A percentile compares a stretch with the other conserved stretches of the same genome.
Evolutionary conservation across 2,797 vertebrate genomes (phyloP).

Genomic region (Brachyalestes nurse): DNA sequence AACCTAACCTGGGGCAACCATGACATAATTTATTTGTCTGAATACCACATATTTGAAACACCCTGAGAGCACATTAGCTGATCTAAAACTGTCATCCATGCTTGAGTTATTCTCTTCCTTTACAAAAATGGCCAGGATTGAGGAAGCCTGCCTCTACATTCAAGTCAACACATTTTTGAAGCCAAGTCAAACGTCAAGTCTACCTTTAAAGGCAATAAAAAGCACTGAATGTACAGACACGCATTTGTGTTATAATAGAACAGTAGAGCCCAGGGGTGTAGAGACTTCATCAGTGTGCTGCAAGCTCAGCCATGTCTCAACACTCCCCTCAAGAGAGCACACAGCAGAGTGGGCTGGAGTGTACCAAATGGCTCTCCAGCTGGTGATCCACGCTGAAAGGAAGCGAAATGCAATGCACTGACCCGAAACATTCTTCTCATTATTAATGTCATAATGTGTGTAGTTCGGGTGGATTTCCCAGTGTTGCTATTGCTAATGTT

Average conservation of each 20-base stretch:
- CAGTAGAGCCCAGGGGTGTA: background rate
- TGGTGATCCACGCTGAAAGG: background rate
- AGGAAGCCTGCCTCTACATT: conserved; percentile 22
- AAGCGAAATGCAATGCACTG: background rate
- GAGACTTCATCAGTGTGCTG: background rate
- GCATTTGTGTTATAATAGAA: conserved; percentile 27
- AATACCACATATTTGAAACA: conserved; percentile 13
- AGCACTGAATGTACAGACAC: background rate
- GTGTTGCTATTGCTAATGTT: too few species aligned
- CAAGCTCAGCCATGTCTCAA: conserved; percentile 24
- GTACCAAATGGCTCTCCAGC: background rate
- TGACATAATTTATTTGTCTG: background rate
- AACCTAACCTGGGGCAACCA: background rate
- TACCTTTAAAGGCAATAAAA: background rate
- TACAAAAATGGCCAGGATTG: conserved; percentile 15
- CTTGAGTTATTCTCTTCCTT: conserved; percentile 27
- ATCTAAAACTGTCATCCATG: conserved; percentile 28
- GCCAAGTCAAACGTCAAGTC: background rate
- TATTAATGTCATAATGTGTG: background rate
- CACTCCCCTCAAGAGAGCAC: background rate
- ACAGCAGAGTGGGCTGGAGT: conserved; percentile 7
- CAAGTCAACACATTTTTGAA: background rate
- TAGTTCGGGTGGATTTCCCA: background rate
- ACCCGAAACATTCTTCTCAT: background rate
- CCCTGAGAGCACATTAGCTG: conserved; percentile 10